phyloP scores from a whole-genome alignment of 2,113 vertebrate genomes.

The Natator depressus region DNA sequence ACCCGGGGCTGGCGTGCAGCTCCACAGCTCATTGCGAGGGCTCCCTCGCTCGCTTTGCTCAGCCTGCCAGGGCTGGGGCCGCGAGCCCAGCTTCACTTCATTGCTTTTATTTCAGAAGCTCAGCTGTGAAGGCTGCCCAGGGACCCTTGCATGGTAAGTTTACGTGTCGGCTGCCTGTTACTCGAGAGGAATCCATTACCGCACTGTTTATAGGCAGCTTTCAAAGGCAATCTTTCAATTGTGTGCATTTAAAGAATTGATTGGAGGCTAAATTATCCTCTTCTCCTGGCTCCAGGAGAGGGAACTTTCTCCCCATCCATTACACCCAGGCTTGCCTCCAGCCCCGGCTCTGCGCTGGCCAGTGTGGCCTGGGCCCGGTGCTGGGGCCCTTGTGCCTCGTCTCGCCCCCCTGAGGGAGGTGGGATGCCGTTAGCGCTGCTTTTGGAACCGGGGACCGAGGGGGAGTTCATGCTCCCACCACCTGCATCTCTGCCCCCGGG shows the following conservation, averaged over 20 bases:
- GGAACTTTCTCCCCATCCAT: constrained; percentile 38
- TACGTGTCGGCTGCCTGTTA: background rate
- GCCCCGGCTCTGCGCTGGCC: accelerated
- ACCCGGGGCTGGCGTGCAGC: background rate
- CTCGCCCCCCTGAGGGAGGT: background rate
- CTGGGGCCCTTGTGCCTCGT: too few species aligned
- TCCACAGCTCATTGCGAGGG: background rate
- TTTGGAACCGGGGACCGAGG: background rate
- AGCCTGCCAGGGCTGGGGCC: background rate
- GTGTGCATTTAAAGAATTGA: constrained; percentile 74
- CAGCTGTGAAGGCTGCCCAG: background rate
- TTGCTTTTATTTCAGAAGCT: accelerated
- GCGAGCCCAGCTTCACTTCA: accelerated
- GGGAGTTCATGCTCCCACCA: too few species aligned
- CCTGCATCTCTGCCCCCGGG: too few species aligned
- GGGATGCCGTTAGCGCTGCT: background rate
- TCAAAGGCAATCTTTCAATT: constrained; percentile 77
- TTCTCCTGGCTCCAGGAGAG: constrained; percentile 20
- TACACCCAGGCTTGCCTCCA: background rate
- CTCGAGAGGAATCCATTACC: constrained; percentile 70
- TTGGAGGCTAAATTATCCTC: constrained; percentile 69
- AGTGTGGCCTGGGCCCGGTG: too few species aligned
- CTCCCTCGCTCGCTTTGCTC: background rate
- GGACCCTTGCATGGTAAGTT: background rate
- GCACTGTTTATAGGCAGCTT: constrained; percentile 70